Evolutionary conservation across 2,888 invertebrate species (phyloP), one percentile per base, ranked within the genome.

Genomic region (Sphinx pinastri): DNA sequence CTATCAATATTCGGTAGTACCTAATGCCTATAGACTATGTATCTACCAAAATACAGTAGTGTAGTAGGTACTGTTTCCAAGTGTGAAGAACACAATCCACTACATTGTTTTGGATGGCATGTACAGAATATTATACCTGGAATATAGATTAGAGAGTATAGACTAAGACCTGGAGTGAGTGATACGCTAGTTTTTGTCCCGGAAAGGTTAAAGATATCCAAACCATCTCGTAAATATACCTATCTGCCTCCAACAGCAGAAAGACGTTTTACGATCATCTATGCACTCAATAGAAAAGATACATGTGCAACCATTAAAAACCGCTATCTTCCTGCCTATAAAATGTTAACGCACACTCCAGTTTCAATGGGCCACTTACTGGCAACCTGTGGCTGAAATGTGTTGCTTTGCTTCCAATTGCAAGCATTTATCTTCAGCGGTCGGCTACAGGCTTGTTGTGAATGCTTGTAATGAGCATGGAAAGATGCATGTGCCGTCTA

Each of bases 271-370:
- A 47, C 60, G 16, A 45, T n/a, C 14, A 47, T 14, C 59, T 59
- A 60, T 49, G 47, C 49, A 13, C 19, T 63, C 47, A 63, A 19
- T 49, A 49, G 49, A 49, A 45, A 60, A 19, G 54, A 54, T 54
- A 54, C 54, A 55, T 55, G 13, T 49, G 19, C 47, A 49, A 7
- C 49, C 13, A 63, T 63, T 47, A 49, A 19, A 60, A 63, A 47
- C 63, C 63, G 47, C 63, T 63, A 13, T 7, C 49, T 47, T 63
- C 63, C 63, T 63, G 63, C 8, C 19, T 63, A 63, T 63, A 63
- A 63, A 63, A 63, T 13, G 19, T 63, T 47, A 49, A 63, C 25
- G 19, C 55, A 49, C 60, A 60, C 60, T 45, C 16, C 38, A 16
- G 19, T 47, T 63, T 63, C 63, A 63, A 63, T 63, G 49, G 16